phyloP scores from a whole-genome alignment of 2,888 invertebrate genomes.

The Cyrtodaria siliqua region DNA sequence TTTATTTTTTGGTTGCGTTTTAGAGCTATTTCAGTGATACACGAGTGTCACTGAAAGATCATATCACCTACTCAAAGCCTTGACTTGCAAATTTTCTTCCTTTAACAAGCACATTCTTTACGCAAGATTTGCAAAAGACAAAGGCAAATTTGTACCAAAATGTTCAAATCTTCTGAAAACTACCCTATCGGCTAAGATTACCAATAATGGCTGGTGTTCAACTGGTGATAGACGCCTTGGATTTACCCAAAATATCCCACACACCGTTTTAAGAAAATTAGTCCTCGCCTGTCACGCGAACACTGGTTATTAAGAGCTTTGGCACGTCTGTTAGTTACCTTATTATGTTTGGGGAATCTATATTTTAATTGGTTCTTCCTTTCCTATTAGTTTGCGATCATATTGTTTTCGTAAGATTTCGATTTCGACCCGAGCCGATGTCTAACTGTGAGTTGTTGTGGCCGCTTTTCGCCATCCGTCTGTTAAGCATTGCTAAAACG shows the following conservation, averaged over 20 bases:
- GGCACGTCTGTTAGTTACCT: too few relatives aligned
- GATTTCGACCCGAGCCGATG: too few relatives aligned
- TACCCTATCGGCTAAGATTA: conserved; percentile 22
- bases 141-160: conserved; percentile 12
- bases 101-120: conserved; percentile 25
- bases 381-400: too few relatives aligned
- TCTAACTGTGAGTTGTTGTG: too few relatives aligned
- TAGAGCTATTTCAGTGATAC: conserved; percentile 2
- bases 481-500: too few relatives aligned
- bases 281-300: conserved; percentile 28
- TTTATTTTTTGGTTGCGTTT: background rate
- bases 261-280: conserved; percentile 7
- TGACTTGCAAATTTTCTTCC: conserved; percentile 48
- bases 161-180: conserved; percentile 9
- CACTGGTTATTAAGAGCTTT: background rate
- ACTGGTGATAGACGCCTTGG: too few relatives aligned
- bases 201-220: background rate
- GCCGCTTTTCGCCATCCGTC: too few relatives aligned
- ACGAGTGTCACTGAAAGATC: conserved; percentile 20
- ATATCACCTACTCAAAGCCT: conserved; percentile 21
- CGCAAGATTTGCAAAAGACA: conserved; percentile 25
- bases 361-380: too few relatives aligned
- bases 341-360: too few relatives aligned
- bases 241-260: conserved; percentile 15
- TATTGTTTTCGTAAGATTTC: too few relatives aligned